Conservation (phyloP, 2,113 vertebrate genomes). For the Dasypus novemcinctus region DNA sequence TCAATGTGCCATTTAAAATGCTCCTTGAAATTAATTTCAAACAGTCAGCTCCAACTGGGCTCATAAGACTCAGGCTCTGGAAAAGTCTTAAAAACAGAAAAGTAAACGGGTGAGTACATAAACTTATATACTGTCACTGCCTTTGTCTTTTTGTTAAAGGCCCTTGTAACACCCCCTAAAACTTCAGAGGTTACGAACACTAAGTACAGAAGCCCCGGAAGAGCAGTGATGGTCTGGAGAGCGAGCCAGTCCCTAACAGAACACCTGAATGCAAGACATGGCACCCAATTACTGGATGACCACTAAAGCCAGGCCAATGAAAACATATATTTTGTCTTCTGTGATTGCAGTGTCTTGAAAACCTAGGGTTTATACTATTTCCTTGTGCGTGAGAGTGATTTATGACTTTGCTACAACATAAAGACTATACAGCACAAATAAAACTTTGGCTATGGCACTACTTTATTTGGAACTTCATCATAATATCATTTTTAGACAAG, state of each 20-base stretch:
- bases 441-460: not conserved
- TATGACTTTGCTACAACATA: not conserved
- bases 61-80: not conserved
- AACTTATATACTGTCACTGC: not conserved
- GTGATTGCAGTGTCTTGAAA: not conserved
- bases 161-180: not conserved
- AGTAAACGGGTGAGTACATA: not conserved
- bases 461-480: not conserved
- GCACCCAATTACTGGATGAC: not conserved
- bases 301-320: not conserved
- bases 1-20: not conserved
- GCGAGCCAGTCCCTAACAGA: not conserved
- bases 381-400: not conserved
- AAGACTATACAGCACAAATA: not conserved
- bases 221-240: not conserved
- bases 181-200: not conserved
- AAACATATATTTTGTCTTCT: not conserved
- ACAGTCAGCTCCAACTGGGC: not conserved
- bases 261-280: not conserved
- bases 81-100: not conserved
- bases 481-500: slow-evolving; percentile 31
- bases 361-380: not conserved
- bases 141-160: not conserved
- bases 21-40: not conserved
- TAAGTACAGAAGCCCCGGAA: not conserved